phyloP scores from a whole-genome alignment of 2,888 invertebrate genomes.

The Chalcis sispes region DNA sequence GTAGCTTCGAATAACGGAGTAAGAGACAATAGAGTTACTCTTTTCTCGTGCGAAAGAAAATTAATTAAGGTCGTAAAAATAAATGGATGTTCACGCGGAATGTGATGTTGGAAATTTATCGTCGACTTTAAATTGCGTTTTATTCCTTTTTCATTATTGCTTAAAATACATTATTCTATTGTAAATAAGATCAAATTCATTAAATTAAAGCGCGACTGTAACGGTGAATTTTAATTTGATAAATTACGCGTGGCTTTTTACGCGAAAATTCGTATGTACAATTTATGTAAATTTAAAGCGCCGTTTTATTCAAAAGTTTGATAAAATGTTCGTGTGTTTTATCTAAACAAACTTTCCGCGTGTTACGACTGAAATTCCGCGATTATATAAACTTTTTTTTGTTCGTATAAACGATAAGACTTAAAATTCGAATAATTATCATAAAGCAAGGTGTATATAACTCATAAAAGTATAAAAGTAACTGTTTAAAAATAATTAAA shows the following conservation, averaged over 20 bases:
- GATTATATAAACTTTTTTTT: no score
- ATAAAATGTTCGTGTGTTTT: constrained; percentile 3
- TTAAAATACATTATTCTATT: constrained; percentile 10
- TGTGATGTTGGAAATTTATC: constrained; percentile 37
- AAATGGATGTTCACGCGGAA: constrained; percentile 30
- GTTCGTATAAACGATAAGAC: no score
- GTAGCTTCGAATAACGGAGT: neutral
- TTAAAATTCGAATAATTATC: no score
- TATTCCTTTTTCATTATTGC: neutral
- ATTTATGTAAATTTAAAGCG: constrained; percentile 10
- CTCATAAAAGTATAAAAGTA: no score
- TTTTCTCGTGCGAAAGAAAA: constrained; percentile 9
- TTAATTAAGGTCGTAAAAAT: constrained; percentile 41
- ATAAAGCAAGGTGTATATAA: no score
- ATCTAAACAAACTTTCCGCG: constrained; percentile 2
- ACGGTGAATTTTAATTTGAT: constrained; percentile 9
- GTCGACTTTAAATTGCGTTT: constrained; percentile 25
- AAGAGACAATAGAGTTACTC: constrained; percentile 4
- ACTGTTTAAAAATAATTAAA: no score
- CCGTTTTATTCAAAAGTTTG: constrained; percentile 1
- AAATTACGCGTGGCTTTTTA: neutral
- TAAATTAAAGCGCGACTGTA: constrained; percentile 21
- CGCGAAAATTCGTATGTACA: neutral
- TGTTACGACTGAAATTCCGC: no score
- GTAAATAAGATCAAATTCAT: constrained; percentile 26